A percentile compares a stretch with the other conserved stretches of the same genome.
These are phyloP conservation scores for Caenorhabditis doughertyi DNA, from an alignment of 2,888 invertebrate genomes.

Conservation along the genomic window DNA sequence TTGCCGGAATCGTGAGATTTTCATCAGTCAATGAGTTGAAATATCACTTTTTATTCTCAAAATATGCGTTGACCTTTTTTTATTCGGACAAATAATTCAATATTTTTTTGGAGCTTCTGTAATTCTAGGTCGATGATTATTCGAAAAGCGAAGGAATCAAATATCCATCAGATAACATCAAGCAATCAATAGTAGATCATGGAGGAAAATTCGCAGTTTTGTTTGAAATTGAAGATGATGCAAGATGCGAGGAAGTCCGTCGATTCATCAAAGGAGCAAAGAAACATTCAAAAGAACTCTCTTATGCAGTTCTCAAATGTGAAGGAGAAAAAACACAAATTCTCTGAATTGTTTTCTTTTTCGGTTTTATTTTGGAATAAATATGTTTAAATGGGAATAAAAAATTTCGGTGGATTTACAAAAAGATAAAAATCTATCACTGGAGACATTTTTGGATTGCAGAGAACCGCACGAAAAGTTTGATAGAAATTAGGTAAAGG, in stretches of 20 bases:
- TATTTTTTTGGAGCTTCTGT: not conserved
- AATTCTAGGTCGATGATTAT: conserved; percentile 55
- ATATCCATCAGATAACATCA: conserved; percentile 58
- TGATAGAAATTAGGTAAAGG: not conserved
- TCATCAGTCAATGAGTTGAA: too few relatives aligned
- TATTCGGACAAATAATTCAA: not conserved
- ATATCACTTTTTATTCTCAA: too few relatives aligned
- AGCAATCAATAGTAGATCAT: conserved; percentile 50
- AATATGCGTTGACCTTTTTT: not conserved
- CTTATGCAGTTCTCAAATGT: conserved; percentile 51
- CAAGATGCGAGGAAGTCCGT: conserved; percentile 50
- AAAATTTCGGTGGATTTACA: conserved; percentile 2
- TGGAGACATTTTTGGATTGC: not conserved
- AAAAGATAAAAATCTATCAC: conserved; percentile 6
- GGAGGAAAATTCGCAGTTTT: conserved; percentile 58
- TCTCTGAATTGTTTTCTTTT: conserved; percentile 33
- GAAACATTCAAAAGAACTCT: conserved; percentile 51
- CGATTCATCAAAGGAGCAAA: conserved; percentile 57
- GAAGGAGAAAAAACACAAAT: conserved; percentile 43
- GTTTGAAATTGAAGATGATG: conserved; percentile 47
- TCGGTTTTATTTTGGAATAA: conserved; percentile 15
- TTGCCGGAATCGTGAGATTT: too few relatives aligned
- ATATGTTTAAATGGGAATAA: conserved; percentile 11
- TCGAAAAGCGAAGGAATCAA: conserved; percentile 42
- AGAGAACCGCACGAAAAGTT: not conserved